Conservation (phyloP, 2,113 vertebrate genomes). For the Gymnocephalus cernua region DNA sequence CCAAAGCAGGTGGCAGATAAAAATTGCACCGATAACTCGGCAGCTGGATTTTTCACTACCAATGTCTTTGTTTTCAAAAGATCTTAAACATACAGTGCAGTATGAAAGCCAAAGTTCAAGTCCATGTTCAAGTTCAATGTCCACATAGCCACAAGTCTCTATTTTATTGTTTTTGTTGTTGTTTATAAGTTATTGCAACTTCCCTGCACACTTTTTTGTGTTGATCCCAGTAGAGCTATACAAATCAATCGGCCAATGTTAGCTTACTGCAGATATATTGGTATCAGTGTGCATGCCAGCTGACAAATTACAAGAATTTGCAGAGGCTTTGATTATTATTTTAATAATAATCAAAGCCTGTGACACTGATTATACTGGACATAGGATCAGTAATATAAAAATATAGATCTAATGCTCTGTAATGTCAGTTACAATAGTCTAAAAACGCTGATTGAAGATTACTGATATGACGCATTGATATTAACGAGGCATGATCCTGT, state of each 20-base stretch:
- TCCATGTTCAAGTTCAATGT: not conserved
- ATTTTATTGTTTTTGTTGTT: not conserved
- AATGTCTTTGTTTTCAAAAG: conserved; percentile 1
- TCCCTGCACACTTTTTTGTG: not conserved
- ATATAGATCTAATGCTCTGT: not conserved
- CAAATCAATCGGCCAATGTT: not conserved
- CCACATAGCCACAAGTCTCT: not conserved
- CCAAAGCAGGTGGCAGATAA: conserved; percentile 21
- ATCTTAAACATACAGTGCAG: not conserved
- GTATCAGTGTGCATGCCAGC: not conserved
- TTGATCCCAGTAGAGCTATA: not conserved
- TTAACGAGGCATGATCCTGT: conserved; percentile 11
- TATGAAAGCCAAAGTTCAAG: not conserved
- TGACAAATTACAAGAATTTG: not conserved
- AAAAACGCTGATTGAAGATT: not conserved
- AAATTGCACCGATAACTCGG: conserved; percentile 14
- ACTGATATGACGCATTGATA: not conserved
- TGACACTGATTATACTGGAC: too few relatives aligned
- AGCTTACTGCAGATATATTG: not conserved
- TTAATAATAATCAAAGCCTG: too few relatives aligned
- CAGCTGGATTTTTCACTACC: not conserved
- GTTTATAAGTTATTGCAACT: not conserved
- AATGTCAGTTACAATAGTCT: not conserved
- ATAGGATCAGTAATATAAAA: not conserved
- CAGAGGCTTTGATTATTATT: not conserved